A percentile compares a stretch with the other conserved stretches of the same genome.
These are phyloP conservation scores for Apodemus agrarius DNA, from an alignment of 2,797 vertebrate species.

Conservation along the genomic window DNA sequence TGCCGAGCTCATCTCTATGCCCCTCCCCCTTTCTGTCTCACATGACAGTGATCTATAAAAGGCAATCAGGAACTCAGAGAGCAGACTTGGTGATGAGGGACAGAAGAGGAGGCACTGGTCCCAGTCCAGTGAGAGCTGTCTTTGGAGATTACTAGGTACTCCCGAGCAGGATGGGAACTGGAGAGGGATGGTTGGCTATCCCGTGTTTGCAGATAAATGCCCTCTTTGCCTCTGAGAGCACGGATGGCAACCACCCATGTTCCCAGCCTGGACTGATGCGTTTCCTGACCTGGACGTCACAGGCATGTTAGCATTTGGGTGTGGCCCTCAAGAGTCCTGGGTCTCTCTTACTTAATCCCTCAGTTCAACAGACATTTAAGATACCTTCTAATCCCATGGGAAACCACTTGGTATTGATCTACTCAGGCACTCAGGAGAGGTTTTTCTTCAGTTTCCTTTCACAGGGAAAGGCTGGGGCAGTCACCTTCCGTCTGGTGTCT, in stretches of 20 bases:
- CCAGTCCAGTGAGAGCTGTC: background rate
- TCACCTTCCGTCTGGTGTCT: background rate
- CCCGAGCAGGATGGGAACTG: fast-evolving
- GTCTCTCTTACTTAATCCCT: background rate
- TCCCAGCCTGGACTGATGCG: too few relatives aligned
- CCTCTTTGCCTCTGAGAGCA: background rate
- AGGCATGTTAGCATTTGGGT: background rate
- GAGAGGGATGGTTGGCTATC: background rate
- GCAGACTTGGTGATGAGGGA: fast-evolving
- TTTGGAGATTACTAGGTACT: background rate
- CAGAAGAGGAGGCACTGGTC: too few relatives aligned
- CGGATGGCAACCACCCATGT: fast-evolving
- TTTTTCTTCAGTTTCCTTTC: background rate
- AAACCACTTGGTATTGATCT: background rate
- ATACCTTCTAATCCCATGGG: background rate
- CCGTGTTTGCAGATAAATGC: fast-evolving
- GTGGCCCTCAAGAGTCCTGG: background rate
- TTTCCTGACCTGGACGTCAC: fast-evolving
- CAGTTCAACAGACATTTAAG: background rate
- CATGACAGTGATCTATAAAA: fast-evolving
- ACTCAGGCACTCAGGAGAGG: background rate
- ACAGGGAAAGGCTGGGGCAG: background rate
- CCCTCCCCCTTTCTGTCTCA: background rate
- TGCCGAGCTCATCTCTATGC: background rate
- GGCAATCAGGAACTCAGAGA: fast-evolving